Percentiles rank a stretch among this genome's conserved stretches.
phyloP scores from a whole-genome alignment of 2,797 vertebrate species.

The Sebastolobus altivelis region DNA sequence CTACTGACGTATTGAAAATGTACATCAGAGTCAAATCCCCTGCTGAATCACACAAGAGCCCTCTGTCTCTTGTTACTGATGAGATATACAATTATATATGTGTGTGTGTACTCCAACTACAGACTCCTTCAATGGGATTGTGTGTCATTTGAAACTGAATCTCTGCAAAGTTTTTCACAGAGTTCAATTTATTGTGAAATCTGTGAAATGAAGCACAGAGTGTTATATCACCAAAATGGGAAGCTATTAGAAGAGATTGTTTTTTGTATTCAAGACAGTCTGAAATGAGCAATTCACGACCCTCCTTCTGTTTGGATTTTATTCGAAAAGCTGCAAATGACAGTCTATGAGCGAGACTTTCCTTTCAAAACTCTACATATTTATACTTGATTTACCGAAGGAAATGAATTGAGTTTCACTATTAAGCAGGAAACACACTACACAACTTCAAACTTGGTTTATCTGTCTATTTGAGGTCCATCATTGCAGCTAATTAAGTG shows the following conservation, averaged over 20 bases:
- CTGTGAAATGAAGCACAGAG: not conserved
- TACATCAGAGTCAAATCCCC: slow-evolving; percentile 9
- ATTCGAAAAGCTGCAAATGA: not conserved
- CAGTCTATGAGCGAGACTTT: not conserved
- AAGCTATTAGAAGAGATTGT: not conserved
- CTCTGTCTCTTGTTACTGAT: not conserved
- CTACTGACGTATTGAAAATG: not conserved
- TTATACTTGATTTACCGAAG: not conserved
- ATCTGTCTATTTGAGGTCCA: not conserved
- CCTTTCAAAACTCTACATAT: not conserved
- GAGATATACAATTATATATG: not conserved
- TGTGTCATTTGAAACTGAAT: not conserved
- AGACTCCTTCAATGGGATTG: not conserved
- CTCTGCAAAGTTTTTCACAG: not conserved
- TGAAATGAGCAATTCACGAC: not conserved
- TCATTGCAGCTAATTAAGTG: not conserved
- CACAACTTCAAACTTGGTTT: not conserved
- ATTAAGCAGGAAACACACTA: not conserved
- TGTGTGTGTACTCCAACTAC: not conserved
- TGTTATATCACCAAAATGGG: not conserved
- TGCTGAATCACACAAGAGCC: not conserved
- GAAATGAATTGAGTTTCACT: not conserved
- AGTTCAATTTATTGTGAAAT: not conserved
- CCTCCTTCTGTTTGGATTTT: not conserved
- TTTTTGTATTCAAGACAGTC: not conserved